Percentiles rank a stretch among this genome's conserved stretches.
phyloP scores from a whole-genome alignment of 1,140 invertebrate species.

The Ditylenchus dipsaci region DNA sequence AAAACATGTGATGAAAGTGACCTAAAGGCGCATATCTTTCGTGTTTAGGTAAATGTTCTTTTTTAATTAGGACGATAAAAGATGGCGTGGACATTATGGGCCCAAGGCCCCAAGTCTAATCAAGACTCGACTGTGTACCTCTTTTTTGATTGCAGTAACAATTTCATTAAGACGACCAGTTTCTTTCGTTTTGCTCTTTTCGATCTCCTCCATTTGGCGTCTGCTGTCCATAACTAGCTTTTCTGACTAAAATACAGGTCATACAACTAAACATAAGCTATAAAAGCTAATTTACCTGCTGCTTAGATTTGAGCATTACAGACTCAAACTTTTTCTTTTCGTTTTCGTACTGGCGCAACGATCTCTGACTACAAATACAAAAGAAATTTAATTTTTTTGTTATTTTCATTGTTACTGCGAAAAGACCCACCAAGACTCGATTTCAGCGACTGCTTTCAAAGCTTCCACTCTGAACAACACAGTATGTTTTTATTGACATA shows the following conservation, averaged over 20 bases:
- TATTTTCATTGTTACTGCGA: too few species aligned
- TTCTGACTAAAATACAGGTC: slow-evolving; percentile 13
- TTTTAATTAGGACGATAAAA: too few species aligned
- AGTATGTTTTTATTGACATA: too few species aligned
- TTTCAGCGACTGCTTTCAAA: slow-evolving; percentile 6
- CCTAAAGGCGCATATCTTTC: too few species aligned
- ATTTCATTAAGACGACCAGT: slow-evolving; percentile 1
- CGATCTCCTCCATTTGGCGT: slow-evolving; percentile 21
- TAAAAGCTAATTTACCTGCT: slow-evolving; percentile 19
- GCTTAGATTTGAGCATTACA: slow-evolving; percentile 31
- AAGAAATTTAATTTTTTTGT: too few species aligned
- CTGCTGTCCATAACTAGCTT: slow-evolving; percentile 17
- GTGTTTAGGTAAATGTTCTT: too few species aligned
- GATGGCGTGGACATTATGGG: too few species aligned
- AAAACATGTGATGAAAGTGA: too few species aligned
- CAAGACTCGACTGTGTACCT: too few species aligned
- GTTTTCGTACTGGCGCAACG: slow-evolving; percentile 2
- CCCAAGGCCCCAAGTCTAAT: too few species aligned
- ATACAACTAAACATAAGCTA: slow-evolving; percentile 8
- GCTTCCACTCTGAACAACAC: too few species aligned
- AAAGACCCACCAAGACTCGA: neutral
- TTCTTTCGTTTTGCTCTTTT: slow-evolving; percentile 20
- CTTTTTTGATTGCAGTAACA: slow-evolving; percentile 9
- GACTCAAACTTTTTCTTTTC: slow-evolving; percentile 31
- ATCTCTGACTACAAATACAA: too few species aligned